phyloP scores from a whole-genome alignment of 1,140 invertebrate genomes.

The Megathymus violae region DNA sequence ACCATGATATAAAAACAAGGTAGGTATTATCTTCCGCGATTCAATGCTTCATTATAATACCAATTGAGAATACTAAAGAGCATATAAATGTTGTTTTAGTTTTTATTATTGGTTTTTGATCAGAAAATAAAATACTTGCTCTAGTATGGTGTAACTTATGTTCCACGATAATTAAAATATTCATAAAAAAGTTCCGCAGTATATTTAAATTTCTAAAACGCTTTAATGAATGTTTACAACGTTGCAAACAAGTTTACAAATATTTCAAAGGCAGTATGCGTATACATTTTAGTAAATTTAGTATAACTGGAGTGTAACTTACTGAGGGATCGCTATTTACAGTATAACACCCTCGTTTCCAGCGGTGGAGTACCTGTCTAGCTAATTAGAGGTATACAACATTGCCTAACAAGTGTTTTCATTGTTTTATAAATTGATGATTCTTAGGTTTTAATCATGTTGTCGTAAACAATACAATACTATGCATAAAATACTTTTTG shows the following conservation, averaged over 20 bases:
- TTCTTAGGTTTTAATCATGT: too few relatives aligned
- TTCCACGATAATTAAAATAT: neutral
- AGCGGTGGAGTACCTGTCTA: slow-evolving; percentile 41
- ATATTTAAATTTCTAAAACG: neutral
- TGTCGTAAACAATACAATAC: too few relatives aligned
- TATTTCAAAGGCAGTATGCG: slow-evolving; percentile 36
- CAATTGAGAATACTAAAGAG: neutral
- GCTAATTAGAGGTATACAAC: slow-evolving; percentile 26
- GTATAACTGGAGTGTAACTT: slow-evolving; percentile 48
- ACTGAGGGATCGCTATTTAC: slow-evolving; percentile 46
- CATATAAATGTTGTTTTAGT: neutral
- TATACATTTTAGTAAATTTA: slow-evolving; percentile 43
- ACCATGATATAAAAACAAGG: neutral
- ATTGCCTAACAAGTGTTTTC: slow-evolving; percentile 31
- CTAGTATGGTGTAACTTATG: neutral
- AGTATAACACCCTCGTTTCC: slow-evolving; percentile 54
- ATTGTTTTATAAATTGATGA: slow-evolving; percentile 24
- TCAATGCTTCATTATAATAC: neutral
- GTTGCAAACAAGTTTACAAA: slow-evolving; percentile 4
- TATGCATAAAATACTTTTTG: too few relatives aligned
- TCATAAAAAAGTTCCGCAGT: neutral
- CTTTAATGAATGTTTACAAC: neutral
- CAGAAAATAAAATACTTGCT: neutral
- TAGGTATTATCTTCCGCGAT: neutral
- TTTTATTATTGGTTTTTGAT: neutral